A percentile compares a stretch with the other conserved stretches of the same genome.
These are phyloP conservation scores for Ormyrus nitidulus DNA, from an alignment of 2,888 invertebrate species.

Conservation along the genomic window DNA sequence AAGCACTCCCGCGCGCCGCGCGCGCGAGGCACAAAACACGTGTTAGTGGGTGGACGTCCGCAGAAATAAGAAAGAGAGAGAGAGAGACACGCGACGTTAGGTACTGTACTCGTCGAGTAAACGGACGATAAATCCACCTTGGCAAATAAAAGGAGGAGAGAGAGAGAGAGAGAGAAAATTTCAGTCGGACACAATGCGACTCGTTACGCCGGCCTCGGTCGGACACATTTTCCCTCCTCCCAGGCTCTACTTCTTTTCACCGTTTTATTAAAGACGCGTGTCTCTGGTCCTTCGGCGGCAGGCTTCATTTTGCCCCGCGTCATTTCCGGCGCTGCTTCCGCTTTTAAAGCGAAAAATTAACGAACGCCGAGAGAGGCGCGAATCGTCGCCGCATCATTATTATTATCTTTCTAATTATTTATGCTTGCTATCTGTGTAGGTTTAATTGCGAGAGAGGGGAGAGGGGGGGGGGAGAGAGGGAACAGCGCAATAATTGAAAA, in stretches of 20 bases:
- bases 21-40: conserved; percentile 45
- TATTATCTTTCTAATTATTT: conserved; percentile 35
- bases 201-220: conserved; percentile 58
- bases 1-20: background rate
- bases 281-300: conserved; percentile 31
- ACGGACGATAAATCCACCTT: conserved; percentile 66
- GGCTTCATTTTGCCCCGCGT: conserved; percentile 51
- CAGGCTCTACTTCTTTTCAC: conserved; percentile 28
- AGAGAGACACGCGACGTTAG: conserved; percentile 37
- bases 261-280: conserved; percentile 53
- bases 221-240: conserved; percentile 47
- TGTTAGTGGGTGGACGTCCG: conserved; percentile 39
- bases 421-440: conserved; percentile 2
- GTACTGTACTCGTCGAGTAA: conserved; percentile 63
- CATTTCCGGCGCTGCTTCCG: conserved; percentile 35
- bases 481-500: conserved; percentile 38
- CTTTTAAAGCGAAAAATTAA: conserved; percentile 51
- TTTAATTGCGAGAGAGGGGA: conserved; percentile 37
- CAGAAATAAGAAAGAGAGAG: conserved; percentile 42
- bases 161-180: conserved; percentile 43
- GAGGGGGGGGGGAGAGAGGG: background rate
- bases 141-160: conserved; percentile 66
- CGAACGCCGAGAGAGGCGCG: conserved; percentile 12
- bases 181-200: conserved; percentile 60
- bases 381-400: conserved; percentile 17